Conservation (phyloP, 1,140 invertebrate genomes). For the Acromyrmex echinatior region DNA sequence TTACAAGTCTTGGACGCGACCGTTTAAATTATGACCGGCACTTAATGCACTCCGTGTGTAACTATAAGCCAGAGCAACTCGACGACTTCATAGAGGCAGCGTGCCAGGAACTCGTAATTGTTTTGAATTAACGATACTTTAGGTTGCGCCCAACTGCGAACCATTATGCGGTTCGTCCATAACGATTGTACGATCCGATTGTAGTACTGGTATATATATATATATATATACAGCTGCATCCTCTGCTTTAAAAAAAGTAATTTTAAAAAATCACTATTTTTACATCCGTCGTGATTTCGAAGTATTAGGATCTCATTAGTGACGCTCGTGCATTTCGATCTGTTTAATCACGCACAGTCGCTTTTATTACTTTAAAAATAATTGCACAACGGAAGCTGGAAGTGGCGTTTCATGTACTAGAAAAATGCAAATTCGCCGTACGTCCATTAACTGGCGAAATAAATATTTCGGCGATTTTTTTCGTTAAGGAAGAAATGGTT, state of each 20-base stretch:
- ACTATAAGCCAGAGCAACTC: slow-evolving; percentile 71
- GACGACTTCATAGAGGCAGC: slow-evolving; percentile 72
- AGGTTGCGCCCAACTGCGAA: slow-evolving; percentile 59
- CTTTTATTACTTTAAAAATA: slow-evolving; percentile 25
- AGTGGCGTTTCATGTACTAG: slow-evolving; percentile 34
- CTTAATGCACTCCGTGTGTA: slow-evolving; percentile 70
- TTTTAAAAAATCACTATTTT: background rate
- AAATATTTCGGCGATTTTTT: slow-evolving; percentile 40
- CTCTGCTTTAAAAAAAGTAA: background rate
- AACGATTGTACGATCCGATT: slow-evolving; percentile 31
- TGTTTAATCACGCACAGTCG: background rate
- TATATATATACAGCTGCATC: background rate
- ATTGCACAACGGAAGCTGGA: background rate
- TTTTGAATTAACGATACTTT: slow-evolving; percentile 79
- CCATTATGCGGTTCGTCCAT: slow-evolving; percentile 42
- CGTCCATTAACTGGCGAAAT: slow-evolving; percentile 38
- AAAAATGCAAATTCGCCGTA: slow-evolving; percentile 41
- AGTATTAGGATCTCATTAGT: background rate
- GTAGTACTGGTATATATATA: background rate
- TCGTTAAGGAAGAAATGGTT: slow-evolving; percentile 40
- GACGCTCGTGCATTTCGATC: background rate
- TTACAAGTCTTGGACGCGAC: slow-evolving; percentile 64
- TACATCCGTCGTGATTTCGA: background rate
- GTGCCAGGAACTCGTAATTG: slow-evolving; percentile 78
- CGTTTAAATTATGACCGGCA: slow-evolving; percentile 70